Evolutionary conservation across 2,113 vertebrate species (phyloP).

Genomic region (Forbesichthys agassizii): DNA sequence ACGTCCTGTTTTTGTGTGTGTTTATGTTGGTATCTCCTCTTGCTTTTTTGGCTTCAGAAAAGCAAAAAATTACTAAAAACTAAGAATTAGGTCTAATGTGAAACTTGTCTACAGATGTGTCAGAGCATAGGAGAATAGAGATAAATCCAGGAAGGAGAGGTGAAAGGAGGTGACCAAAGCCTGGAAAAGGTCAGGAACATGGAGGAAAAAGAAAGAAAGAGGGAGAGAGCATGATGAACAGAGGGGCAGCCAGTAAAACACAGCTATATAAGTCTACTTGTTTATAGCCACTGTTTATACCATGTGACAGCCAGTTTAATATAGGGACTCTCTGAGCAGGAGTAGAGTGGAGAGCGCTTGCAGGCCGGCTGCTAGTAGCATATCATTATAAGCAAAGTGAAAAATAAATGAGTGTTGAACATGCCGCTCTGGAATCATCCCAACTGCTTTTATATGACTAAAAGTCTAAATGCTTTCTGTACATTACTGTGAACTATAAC

Average conservation of each 20-base stretch:
- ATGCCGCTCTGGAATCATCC: no score
- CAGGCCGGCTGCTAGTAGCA: background rate
- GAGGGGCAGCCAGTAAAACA: background rate
- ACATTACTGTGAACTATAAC: no score
- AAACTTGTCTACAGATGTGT: no score
- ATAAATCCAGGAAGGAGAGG: conserved; percentile 18
- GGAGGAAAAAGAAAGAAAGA: background rate
- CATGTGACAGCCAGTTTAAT: background rate
- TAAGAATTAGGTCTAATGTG: no score
- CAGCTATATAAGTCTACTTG: conserved; percentile 4
- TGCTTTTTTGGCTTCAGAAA: no score
- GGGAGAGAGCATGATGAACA: background rate
- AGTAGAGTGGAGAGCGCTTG: background rate
- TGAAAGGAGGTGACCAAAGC: background rate
- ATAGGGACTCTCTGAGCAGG: background rate
- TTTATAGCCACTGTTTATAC: conserved; percentile 3
- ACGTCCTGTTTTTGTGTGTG: no score
- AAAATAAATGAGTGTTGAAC: no score
- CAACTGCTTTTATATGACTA: no score
- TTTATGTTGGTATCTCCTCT: no score
- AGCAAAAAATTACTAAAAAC: no score
- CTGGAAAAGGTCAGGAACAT: background rate
- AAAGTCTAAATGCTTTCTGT: no score
- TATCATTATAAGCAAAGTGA: no score
- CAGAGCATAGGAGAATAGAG: background rate